phyloP scores from a whole-genome alignment of 2,113 vertebrate genomes.

The Thinocorus orbignyianus region DNA sequence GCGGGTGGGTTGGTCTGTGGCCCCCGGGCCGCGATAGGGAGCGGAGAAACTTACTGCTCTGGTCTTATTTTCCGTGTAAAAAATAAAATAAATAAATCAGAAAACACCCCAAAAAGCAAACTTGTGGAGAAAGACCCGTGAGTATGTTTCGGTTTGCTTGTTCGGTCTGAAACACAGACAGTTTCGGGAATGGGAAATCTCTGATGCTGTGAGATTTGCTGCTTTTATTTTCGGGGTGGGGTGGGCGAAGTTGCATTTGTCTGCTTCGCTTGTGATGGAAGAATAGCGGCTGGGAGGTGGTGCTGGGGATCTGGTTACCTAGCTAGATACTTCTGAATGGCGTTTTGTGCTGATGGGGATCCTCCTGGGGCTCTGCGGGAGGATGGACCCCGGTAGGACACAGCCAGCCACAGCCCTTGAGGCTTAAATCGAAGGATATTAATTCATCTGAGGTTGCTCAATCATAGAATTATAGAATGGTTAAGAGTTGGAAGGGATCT shows the following conservation, averaged over 20 bases:
- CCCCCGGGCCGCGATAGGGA: fast-evolving
- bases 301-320: background rate
- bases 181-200: background rate
- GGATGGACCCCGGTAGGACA: background rate
- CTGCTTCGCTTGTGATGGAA: background rate
- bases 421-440: fast-evolving
- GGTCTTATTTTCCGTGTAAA: background rate
- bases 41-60: background rate
- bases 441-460: background rate
- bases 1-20: background rate
- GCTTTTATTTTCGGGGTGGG: background rate
- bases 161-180: fast-evolving
- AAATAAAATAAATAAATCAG: too few species aligned
- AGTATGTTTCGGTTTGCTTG: fast-evolving
- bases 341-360: background rate
- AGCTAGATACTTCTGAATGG: fast-evolving
- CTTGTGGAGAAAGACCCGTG: background rate
- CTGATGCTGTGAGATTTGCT: fast-evolving
- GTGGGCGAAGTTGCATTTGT: background rate
- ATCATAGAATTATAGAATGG: too few species aligned
- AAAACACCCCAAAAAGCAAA: background rate
- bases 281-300: background rate
- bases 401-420: fast-evolving
- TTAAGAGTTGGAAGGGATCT: too few species aligned
- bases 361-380: fast-evolving